These are phyloP conservation scores for Polypedilum vanderplanki DNA, from an alignment of 1,140 invertebrate species.

Conservation along the genomic window DNA sequence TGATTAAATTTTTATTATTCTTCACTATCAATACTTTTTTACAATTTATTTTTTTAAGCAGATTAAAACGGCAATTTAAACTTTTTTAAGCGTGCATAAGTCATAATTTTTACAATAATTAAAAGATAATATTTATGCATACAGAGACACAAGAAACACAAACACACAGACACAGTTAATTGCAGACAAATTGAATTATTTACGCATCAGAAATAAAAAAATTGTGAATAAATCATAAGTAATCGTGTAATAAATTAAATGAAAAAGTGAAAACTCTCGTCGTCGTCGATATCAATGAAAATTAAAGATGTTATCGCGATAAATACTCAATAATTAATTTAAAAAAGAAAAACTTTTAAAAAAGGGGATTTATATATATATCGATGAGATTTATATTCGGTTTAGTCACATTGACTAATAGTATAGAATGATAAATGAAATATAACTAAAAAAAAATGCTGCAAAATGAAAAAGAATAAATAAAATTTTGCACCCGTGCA, in stretches of 20 bases:
- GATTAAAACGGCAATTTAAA: no score
- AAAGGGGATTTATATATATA: background rate
- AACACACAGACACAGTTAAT: no score
- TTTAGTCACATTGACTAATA: slow-evolving; percentile 27
- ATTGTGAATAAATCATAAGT: background rate
- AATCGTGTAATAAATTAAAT: slow-evolving; percentile 3
- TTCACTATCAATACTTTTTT: no score
- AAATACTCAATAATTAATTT: background rate
- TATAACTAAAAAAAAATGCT: background rate
- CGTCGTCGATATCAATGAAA: background rate
- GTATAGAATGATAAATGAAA: background rate
- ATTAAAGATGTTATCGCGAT: slow-evolving; percentile 2
- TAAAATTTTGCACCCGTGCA: slow-evolving; percentile 6
- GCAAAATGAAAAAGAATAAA: background rate
- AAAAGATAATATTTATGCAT: no score
- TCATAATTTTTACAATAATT: no score
- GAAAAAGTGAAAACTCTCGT: background rate
- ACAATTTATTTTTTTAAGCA: no score
- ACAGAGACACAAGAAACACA: no score
- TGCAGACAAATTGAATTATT: slow-evolving; percentile 5
- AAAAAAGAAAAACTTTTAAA: background rate
- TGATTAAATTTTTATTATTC: no score
- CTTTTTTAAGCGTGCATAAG: no score
- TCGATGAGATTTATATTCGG: slow-evolving; percentile 16
- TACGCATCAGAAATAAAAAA: background rate